A percentile compares a stretch with the other conserved stretches of the same genome.
These are phyloP conservation scores for Drosophila subobscura DNA, from an alignment of 1,140 invertebrate species.

Conservation along the genomic window DNA sequence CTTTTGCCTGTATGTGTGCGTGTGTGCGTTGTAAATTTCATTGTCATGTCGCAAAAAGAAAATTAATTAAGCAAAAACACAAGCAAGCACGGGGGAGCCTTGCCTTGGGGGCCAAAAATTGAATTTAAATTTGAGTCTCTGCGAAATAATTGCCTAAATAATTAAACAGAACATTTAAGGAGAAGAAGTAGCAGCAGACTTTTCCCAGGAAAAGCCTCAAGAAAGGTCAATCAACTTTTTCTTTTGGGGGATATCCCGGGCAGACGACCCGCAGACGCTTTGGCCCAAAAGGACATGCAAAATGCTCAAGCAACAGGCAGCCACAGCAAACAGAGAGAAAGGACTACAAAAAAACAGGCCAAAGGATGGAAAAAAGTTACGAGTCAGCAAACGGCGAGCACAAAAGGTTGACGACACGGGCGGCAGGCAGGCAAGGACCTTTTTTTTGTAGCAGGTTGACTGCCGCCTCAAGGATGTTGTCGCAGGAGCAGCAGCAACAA, in stretches of 20 bases:
- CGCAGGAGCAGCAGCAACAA: conserved; percentile 31
- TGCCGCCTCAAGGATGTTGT: conserved; percentile 64
- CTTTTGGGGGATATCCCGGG: conserved; percentile 2
- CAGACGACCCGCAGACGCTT: conserved; percentile 47
- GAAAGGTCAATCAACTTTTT: conserved; percentile 62
- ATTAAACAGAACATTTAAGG: conserved; percentile 15
- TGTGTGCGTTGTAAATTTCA: conserved; percentile 69
- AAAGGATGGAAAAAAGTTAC: conserved; percentile 30
- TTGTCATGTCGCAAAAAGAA: conserved; percentile 60
- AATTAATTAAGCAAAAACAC: conserved; percentile 69
- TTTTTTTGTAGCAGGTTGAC: conserved; percentile 40
- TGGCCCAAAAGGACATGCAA: conserved; percentile 49
- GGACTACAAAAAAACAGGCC: neutral
- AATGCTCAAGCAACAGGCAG: conserved; percentile 25
- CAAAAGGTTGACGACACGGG: conserved; percentile 50
- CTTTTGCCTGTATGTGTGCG: conserved; percentile 23
- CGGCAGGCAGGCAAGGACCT: conserved; percentile 41
- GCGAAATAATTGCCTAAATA: conserved; percentile 45
- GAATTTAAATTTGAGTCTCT: conserved; percentile 42
- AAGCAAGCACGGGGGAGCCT: conserved; percentile 7
- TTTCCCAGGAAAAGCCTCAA: neutral
- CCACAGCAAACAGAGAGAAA: conserved; percentile 5
- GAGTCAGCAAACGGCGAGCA: conserved; percentile 23
- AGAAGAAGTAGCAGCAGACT: neutral
- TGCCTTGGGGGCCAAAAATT: conserved; percentile 19